Conservation (phyloP, 2,797 vertebrate species). For the Apogon talboti region DNA sequence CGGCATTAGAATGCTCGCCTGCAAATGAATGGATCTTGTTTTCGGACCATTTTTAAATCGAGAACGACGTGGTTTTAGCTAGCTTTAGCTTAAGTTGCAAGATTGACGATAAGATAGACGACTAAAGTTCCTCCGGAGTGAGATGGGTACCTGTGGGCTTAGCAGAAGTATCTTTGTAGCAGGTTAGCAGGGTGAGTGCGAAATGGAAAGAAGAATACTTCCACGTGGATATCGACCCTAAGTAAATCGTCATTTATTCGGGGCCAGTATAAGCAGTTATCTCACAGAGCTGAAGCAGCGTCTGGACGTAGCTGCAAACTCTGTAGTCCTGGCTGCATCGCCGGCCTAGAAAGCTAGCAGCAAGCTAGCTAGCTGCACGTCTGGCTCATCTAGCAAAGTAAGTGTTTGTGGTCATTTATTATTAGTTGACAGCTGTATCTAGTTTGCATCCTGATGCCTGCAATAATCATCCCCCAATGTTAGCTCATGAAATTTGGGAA, state of each 20-base stretch:
- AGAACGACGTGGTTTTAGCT: constrained; percentile 21
- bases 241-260: neutral
- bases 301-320: constrained; percentile 39
- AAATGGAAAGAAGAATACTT: constrained; percentile 21
- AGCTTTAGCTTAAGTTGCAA: constrained; percentile 53
- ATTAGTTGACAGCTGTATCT: neutral
- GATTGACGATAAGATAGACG: constrained; percentile 56
- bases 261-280: neutral
- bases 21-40: neutral
- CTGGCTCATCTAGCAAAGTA: constrained; percentile 62
- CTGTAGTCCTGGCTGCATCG: constrained; percentile 53
- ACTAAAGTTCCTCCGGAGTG: constrained; percentile 65
- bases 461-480: fast-evolving
- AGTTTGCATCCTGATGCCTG: fast-evolving
- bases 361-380: constrained; percentile 55
- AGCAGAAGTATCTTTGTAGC: constrained; percentile 28
- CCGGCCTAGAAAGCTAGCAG: constrained; percentile 68
- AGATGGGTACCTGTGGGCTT: constrained; percentile 50
- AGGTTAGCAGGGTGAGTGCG: constrained; percentile 21
- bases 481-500: neutral
- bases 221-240: constrained; percentile 1
- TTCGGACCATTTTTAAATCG: neutral
- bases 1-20: neutral
- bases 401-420: constrained; percentile 39
- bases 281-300: constrained; percentile 3